Percentiles rank a stretch among this genome's conserved stretches.
Conservation (phyloP, 2,888 invertebrate genomes). For the Drosophila atripex region DNA sequence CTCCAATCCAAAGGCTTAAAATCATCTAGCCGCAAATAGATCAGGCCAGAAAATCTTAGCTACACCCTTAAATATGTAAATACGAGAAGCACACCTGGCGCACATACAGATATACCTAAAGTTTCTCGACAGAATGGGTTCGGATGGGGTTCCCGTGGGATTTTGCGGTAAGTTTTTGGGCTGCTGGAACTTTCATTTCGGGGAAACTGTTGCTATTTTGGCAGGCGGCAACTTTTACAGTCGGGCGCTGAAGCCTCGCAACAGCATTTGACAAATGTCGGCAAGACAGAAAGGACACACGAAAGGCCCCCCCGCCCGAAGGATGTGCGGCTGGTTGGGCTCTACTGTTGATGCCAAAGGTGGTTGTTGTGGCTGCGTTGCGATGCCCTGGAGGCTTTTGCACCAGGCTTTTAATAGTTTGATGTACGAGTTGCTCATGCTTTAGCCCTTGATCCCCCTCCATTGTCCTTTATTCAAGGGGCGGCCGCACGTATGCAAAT, state of each 20-base stretch:
- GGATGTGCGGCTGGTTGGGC: conserved; percentile 1
- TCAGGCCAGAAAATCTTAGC: conserved; percentile 12
- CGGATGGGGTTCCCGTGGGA: neutral
- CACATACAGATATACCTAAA: conserved; percentile 65
- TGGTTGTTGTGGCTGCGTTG: conserved; percentile 33
- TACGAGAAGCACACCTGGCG: conserved; percentile 67
- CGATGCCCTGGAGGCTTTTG: conserved; percentile 64
- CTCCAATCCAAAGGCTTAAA: conserved; percentile 65
- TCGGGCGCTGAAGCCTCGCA: conserved; percentile 59
- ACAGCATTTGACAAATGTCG: conserved; percentile 78
- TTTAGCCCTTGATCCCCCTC: conserved; percentile 28
- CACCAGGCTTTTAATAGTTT: conserved; percentile 76
- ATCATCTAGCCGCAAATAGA: conserved; percentile 69
- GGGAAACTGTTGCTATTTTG: conserved; percentile 74
- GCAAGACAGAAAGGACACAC: conserved; percentile 40
- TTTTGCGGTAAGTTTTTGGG: conserved; percentile 51
- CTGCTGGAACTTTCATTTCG: conserved; percentile 60
- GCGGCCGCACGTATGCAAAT: conserved; percentile 66
- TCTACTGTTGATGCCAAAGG: conserved; percentile 26
- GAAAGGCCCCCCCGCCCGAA: conserved; percentile 4
- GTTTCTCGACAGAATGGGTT: conserved; percentile 38
- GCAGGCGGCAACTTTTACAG: conserved; percentile 49
- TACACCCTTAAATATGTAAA: conserved; percentile 67
- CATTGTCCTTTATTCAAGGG: conserved; percentile 16
- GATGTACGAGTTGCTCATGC: conserved; percentile 71